Base-by-base conservation (phyloP, 2,113 vertebrate genomes). In the Dunckerocampus dactyliophorus region DNA sequence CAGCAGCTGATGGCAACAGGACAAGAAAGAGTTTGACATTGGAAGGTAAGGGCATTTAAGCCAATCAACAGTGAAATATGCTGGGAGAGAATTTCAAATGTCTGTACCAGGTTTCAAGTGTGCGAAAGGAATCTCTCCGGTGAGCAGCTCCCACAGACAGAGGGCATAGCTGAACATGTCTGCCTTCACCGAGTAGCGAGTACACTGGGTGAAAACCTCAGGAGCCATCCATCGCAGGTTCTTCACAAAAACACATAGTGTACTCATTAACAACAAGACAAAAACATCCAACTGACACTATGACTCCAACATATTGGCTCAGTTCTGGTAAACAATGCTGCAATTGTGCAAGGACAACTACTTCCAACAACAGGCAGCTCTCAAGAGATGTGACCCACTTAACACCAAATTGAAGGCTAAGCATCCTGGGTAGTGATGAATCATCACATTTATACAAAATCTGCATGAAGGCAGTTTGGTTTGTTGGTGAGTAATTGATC, bases 181-280 rank as follows among this genome's bases (percentile, higher is more conserved):
- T 0, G 95, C 95, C 75, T 98, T 98, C 79, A 97, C 92, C 0
- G 95, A 97, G 83, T 98, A 97, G 20, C 94, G 91, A 0, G 95
- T 98, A 12, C 94, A 95, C 83, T 97, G 97, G 0, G 93, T 98
- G 86, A 98, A 98, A 59, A 97, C 93, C 75, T 97, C 95, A 0
- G 96, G 96, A 53, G 95, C 95, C 96, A 96, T 98, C 95, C 97
- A 98, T 15, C 94, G 92, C 16, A 98, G 89, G 82, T 97, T 98
- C 96, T 98, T 83, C n/a, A 59, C 54, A 74, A 14, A 72, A 24
- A 62, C 3, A 67, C 1, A 46, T 9, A 6, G 19, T 9, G 5
- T 15, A 22, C 19, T 59, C 20, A 59, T 22, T 46, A 8, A 47
- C 21, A 17, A 28, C 43, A 15, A 45, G 2, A 21, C 12, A 21